Base-by-base conservation (phyloP, 2,797 vertebrate species). In the Ciconia nigra region DNA sequence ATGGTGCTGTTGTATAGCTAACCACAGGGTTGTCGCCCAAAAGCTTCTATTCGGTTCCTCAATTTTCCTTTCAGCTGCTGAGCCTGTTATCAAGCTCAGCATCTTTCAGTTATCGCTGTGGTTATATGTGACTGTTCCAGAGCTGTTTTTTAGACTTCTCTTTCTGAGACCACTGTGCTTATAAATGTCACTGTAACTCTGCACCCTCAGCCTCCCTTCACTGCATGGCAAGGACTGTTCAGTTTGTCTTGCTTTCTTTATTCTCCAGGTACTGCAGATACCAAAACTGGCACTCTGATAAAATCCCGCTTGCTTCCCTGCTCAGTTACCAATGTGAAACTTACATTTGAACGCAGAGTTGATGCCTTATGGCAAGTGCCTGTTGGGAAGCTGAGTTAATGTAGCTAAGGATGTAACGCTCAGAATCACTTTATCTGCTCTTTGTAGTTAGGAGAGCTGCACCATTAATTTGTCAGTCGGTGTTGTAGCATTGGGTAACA, bases 391-490 rank as follows among this genome's bases (percentile, higher is more conserved):
- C 77, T 66, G 83, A 69, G 47, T 94, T 95, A 88, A 70, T 49
- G 31, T 63, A 93, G 66, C 63, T 94, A 44, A 76, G 61, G 37
- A 49, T 77, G 51, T 87, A 93, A 88, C 1, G 29, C 49, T 87
- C 44, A 69, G 49, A 80, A 86, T 83, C 66, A 33, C 47, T 91
- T 89, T 69, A 39, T 89, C 90, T 89, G 66, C 37, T 82, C 47
- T 95, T 93, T 79, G 85, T 88, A 86, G 61, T 88, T 89, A 35
- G n/a, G 61, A 39, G 65, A 90, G 44, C 28, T 8, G 33, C 66
- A 91, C 80, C 51, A 70, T 91, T 96, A 84, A 90, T 95, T 96
- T 94, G 59, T 92, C 77, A 78, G 79, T 69, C 0, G 16, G 28
- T 89, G 58, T 54, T 82, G 70, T 73, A 94, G 76, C 41, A 9